Base-by-base conservation (phyloP, 2,797 vertebrate species). In the Semotilus atromaculatus region DNA sequence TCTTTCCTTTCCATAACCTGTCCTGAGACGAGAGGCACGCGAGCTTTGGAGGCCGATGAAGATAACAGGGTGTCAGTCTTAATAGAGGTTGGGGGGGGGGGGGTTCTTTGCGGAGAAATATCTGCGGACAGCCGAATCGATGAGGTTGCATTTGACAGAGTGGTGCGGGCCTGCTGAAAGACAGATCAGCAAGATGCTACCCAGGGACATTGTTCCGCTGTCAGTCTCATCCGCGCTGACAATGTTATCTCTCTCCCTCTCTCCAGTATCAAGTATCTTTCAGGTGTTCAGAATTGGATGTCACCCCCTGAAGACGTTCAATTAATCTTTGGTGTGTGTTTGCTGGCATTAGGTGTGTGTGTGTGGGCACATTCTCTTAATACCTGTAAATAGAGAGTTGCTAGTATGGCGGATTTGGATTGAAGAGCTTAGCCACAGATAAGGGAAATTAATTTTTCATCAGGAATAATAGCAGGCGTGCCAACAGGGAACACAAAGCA, bases 381-480 rank as follows among this genome's bases (percentile, higher is more conserved):
- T 95, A 96, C 96, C 95, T 88, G 80, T 94, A 94, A 94, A 96
- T 94, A 96, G 95, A 95, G 95, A 96, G 94, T 94, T 94, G 95
- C 93, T 94, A 95, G 94, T 96, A 96, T 94, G 93, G 93, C 88
- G 93, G 95, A 95, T 96, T 95, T 96, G 95, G 95, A 94, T 96
- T 96, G 95, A 95, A 92, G 94, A 93, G 95, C 95, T 96, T 96
- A 96, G 93, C 90, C 89, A 90, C 94, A 96, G 96, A 97, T 97
- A 96, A 97, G 95, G 95, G 92, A 96, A 97, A 97, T 97, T 96
- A 96, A 97, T 96, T 97, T 96, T 96, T 96, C 95, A 96, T 96
- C 95, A 94, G 95, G 95, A 95, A 96, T 96, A 95, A 96, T 96
- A 92, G 94, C 94, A 93, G 70, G 45, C 62, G 60, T 76, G 91